A percentile compares a stretch with the other conserved stretches of the same genome.
Evolutionary conservation across 2,888 invertebrate species (phyloP).

Genomic region (Azorinus chamasolen): DNA sequence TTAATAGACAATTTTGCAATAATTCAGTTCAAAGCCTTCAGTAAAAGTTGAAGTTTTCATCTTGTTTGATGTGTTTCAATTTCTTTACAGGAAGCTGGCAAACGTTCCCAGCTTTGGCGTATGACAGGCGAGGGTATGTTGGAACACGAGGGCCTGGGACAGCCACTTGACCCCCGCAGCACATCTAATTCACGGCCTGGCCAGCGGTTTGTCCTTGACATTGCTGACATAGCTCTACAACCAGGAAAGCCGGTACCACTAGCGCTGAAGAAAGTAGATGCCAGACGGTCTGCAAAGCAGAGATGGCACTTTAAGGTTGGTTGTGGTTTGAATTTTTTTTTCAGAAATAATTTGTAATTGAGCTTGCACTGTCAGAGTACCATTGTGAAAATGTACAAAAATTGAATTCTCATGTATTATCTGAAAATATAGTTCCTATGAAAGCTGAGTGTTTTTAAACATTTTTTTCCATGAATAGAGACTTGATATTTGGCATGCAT

Average conservation of each 20-base stretch:
- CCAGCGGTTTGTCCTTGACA: slow-evolving; percentile 91
- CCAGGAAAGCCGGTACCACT: slow-evolving; percentile 92
- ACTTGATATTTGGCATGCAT: too few species aligned
- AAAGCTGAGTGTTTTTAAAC: too few species aligned
- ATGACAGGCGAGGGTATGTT: slow-evolving; percentile 96
- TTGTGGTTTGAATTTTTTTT: neutral
- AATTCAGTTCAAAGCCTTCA: too few species aligned
- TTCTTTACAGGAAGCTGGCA: slow-evolving; percentile 84
- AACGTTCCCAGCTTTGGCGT: slow-evolving; percentile 94
- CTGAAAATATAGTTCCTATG: too few species aligned
- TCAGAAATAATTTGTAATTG: too few species aligned
- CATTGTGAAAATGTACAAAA: too few species aligned
- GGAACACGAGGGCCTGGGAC: slow-evolving; percentile 95
- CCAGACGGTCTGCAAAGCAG: slow-evolving; percentile 94
- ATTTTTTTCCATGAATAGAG: too few species aligned
- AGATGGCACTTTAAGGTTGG: slow-evolving; percentile 93
- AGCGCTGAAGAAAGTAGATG: slow-evolving; percentile 93
- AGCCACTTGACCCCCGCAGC: slow-evolving; percentile 87
- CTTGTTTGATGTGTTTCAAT: too few species aligned
- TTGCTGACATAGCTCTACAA: slow-evolving; percentile 94
- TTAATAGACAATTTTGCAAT: too few species aligned
- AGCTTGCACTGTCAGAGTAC: too few species aligned
- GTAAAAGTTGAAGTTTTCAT: too few species aligned
- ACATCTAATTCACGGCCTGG: slow-evolving; percentile 53
- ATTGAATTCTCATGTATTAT: too few species aligned